A percentile compares a stretch with the other conserved stretches of the same genome.
These are phyloP conservation scores for Hyalella azteca DNA, from an alignment of 2,888 invertebrate species.

Conservation along the genomic window DNA sequence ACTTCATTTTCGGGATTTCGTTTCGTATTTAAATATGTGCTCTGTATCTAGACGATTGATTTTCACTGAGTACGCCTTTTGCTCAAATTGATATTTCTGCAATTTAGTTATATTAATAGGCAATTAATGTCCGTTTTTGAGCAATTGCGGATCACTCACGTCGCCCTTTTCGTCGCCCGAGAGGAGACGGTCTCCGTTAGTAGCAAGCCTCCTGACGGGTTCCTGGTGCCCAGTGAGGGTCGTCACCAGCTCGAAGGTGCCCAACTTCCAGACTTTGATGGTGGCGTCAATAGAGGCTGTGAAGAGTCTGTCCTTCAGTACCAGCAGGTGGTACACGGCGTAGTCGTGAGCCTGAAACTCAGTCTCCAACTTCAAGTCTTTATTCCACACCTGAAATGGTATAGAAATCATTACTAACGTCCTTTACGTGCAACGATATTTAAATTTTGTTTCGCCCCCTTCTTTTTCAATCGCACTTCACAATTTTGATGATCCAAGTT, in stretches of 20 bases:
- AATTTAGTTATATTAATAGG: too few species aligned
- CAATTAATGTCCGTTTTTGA: too few species aligned
- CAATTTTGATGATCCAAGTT: too few species aligned
- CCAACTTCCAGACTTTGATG: slow-evolving; percentile 67
- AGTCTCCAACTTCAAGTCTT: slow-evolving; percentile 64
- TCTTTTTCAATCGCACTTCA: too few species aligned
- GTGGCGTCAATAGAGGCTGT: slow-evolving; percentile 73
- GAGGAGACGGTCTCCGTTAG: slow-evolving; percentile 65
- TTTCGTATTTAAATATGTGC: too few species aligned
- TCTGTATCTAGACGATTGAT: too few species aligned
- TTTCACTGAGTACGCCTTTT: too few species aligned
- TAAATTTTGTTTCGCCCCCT: too few species aligned
- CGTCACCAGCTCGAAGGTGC: slow-evolving; percentile 59
- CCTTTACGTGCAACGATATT: neutral
- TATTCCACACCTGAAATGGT: slow-evolving; percentile 66
- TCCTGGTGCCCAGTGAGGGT: slow-evolving; percentile 57
- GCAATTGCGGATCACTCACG: slow-evolving; percentile 68
- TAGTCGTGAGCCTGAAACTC: slow-evolving; percentile 69
- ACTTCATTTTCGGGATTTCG: too few species aligned
- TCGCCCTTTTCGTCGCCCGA: slow-evolving; percentile 71
- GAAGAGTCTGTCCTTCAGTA: slow-evolving; percentile 67
- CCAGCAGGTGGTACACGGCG: slow-evolving; percentile 70
- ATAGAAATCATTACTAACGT: neutral
- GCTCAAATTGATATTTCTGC: too few species aligned
- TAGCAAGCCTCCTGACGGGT: slow-evolving; percentile 62